These are phyloP conservation scores for Pandemis heparana DNA, from an alignment of 2,888 invertebrate genomes.

Conservation along the genomic window DNA sequence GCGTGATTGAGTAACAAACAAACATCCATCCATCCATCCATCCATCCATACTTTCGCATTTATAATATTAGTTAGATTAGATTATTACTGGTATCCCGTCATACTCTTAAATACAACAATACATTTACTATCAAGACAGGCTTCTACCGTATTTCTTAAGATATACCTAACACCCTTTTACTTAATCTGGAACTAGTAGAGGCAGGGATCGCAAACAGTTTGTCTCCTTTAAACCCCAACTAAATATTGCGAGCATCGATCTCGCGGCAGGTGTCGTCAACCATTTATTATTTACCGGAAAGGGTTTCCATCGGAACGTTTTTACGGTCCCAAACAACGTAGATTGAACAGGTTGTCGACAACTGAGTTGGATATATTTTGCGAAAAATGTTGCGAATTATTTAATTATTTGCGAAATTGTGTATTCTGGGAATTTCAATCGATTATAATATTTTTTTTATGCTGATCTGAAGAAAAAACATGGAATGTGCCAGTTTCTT, in stretches of 20 bases:
- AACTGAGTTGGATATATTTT: constrained; percentile 12
- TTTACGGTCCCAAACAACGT: constrained; percentile 13
- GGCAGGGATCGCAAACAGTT: constrained; percentile 14
- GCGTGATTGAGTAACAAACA: no score
- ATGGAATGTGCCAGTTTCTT: no score
- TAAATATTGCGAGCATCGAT: constrained; percentile 15
- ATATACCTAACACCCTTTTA: background rate
- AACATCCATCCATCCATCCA: no score
- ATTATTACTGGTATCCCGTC: no score
- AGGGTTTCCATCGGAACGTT: constrained; percentile 4
- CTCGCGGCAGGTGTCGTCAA: constrained; percentile 23
- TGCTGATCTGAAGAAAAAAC: no score
- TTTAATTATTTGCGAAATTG: background rate
- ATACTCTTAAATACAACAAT: no score
- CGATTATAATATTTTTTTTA: background rate
- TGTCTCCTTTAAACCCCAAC: constrained; percentile 2
- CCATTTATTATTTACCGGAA: constrained; percentile 29
- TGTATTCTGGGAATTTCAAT: background rate
- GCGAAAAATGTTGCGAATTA: background rate
- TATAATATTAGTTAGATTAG: no score
- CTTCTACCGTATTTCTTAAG: no score
- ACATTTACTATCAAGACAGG: no score
- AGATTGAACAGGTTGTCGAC: constrained; percentile 6
- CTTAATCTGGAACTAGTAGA: background rate
- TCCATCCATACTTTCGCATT: no score